phyloP scores from a whole-genome alignment of 2,888 invertebrate species.

The Hemicrepidius hirtus region DNA sequence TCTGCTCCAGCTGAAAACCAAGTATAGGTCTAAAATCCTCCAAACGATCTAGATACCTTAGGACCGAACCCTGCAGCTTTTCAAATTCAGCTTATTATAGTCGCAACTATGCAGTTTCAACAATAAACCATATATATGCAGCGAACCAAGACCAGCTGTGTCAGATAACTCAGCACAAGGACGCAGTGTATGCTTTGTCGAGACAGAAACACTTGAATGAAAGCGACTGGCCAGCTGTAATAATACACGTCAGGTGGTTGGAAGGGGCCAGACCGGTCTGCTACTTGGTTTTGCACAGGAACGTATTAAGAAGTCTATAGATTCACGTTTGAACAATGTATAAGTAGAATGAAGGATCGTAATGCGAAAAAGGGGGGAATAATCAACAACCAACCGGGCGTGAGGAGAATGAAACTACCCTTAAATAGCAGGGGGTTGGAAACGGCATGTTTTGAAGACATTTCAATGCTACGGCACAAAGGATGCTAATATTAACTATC shows the following conservation, averaged over 20 bases:
- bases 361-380: no score
- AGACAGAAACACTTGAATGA: slow-evolving; percentile 60
- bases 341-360: no score
- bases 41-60: not conserved
- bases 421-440: no score
- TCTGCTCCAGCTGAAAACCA: no score
- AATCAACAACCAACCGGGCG: no score
- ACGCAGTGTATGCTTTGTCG: slow-evolving; percentile 38
- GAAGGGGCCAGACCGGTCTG: slow-evolving; percentile 30
- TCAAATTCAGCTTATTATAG: not conserved
- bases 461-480: no score
- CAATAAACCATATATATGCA: slow-evolving; percentile 37
- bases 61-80: not conserved
- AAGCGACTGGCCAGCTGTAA: slow-evolving; percentile 61
- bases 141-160: slow-evolving; percentile 49
- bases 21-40: no score
- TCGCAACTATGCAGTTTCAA: slow-evolving; percentile 18
- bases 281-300: slow-evolving; percentile 12
- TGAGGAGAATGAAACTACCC: no score
- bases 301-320: slow-evolving; percentile 5
- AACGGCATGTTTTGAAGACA: no score
- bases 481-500: no score
- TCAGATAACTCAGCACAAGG: slow-evolving; percentile 43
- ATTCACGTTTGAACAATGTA: no score
- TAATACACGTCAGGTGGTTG: slow-evolving; percentile 60